Base-by-base conservation (phyloP, 2,797 vertebrate species). In the Coregonus suidteri region DNA sequence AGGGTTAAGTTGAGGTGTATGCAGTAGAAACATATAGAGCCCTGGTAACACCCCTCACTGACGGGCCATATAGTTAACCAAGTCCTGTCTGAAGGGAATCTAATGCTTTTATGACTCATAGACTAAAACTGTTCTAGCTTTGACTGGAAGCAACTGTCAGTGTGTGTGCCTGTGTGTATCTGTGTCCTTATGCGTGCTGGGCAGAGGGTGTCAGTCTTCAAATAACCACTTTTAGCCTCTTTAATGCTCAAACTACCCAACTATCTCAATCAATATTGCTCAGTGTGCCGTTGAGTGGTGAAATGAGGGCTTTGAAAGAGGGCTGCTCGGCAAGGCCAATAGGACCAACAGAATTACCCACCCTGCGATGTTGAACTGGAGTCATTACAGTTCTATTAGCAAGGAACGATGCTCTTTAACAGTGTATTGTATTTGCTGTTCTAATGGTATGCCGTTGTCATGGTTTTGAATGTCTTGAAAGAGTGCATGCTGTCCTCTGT, bases 141-240 rank as follows among this genome's bases (percentile, higher is more conserved):
- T 41, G 59, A 6, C 53, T 51, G n/a, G n/a, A 34, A 16, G 56
- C 9, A 20, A 14, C 14, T 41, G 59, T 47, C 14, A n/a, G 41
- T 35, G 30, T 62, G 52, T 74, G 20, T 56, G 52, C 5, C 13
- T 34, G 52, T 35, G 20, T 59, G 51, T 56, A 7, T 73, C 6
- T 73, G 71, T 56, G 30, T 30, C 18, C 59, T 4, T 73, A 54
- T 74, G 73, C 47, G 73, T 47, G 73, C 41, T 47, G 41, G 59
- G 65, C 6, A 64, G 34, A 18, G 51, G 59, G 53, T 37, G 18
- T 81, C 14, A 69, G 82, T 83, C 18, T 51, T 30, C 18, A 54
- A 53, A 31, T 34, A 34, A 31, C 30, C 71, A 56, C 59, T 62
- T 62, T 62, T 3, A 20, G n/a, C 6, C 59, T 62, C 59, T 25